Conservation (phyloP, 1,140 invertebrate genomes). For the Diorhabda carinulata region DNA sequence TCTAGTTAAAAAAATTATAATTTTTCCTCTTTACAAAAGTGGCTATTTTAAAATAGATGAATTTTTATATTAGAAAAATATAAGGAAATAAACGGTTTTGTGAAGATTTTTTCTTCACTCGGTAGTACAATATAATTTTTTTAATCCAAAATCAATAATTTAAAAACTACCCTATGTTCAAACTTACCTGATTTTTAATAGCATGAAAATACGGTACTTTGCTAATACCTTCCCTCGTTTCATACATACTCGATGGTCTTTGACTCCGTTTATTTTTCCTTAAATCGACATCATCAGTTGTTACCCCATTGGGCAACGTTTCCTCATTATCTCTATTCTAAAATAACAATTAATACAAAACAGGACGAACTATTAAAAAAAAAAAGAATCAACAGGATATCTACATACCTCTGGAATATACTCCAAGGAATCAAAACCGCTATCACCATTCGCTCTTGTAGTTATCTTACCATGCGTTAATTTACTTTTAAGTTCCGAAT, state of each 20-base stretch:
- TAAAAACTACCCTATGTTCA: no score
- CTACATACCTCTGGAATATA: slow-evolving; percentile 28
- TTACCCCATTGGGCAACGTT: slow-evolving; percentile 17
- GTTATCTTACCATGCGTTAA: slow-evolving; percentile 40
- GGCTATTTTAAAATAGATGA: no score
- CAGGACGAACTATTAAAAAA: no score
- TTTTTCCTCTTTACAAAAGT: no score
- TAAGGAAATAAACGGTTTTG: no score
- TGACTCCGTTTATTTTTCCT: slow-evolving; percentile 50
- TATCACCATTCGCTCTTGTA: slow-evolving; percentile 32
- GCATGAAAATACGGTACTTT: slow-evolving; percentile 59
- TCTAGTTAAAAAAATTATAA: no score
- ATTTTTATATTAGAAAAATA: no score
- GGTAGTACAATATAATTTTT: no score
- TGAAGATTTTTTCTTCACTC: no score
- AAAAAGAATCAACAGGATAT: no score
- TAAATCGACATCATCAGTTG: slow-evolving; percentile 17
- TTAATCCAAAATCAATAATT: no score
- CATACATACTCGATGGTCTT: slow-evolving; percentile 81
- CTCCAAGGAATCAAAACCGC: slow-evolving; percentile 36
- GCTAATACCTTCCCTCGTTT: slow-evolving; percentile 66
- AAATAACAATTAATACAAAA: not conserved
- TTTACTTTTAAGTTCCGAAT: slow-evolving; percentile 60
- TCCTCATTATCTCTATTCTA: slow-evolving; percentile 14
- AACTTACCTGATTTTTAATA: slow-evolving; percentile 62